Base-by-base conservation (phyloP, 2,797 vertebrate genomes). In the Melanotaenia parkinsoni region DNA sequence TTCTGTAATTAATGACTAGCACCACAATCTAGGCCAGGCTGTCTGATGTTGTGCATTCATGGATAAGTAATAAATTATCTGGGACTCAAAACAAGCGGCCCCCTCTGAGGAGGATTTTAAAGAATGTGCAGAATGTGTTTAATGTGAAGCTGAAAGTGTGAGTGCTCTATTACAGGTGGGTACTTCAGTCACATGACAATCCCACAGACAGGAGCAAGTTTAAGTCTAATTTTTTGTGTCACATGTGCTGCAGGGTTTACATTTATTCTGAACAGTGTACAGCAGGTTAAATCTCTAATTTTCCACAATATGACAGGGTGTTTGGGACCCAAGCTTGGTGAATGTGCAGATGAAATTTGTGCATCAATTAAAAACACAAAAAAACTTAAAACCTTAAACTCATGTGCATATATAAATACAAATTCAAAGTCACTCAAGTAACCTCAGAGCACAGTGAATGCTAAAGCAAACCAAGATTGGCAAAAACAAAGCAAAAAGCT, bases 41-140 rank as follows among this genome's bases (percentile, higher is more conserved):
- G 57, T 76, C n/a, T 80, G 83, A 89, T 82, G 77, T 54, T 37
- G 84, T 53, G 79, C 70, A 76, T 14, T 84, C 86, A 86, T 75
- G 86, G 73, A 72, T 73, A 64, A 80, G 2, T 75, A 86, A 89
- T 86, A 62, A 40, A 26, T 73, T 61, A 80, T 86, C 70, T 83
- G 79, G 50, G 33, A 77, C 26, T 28, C 72, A 76, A 85, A 85
- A 88, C 77, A 82, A 83, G 63, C 5, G 50, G 58, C 51, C 63
- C 67, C 63, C 63, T 76, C 63, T 57, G 24, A 58, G 58, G 54
- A 79, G 76, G 75, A 79, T 70, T 85, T 77, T 43, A 64, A 81
- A 70, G 76, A 91, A 88, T 86, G 79, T 64, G 68, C 30, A 10
- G 45, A 75, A 81, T 79, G 84, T 84, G 83, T 74, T 70, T 45